Evolutionary conservation across 2,888 invertebrate species (phyloP), one percentile per base, ranked within the genome.

Genomic region (Ariolimax columbianus): DNA sequence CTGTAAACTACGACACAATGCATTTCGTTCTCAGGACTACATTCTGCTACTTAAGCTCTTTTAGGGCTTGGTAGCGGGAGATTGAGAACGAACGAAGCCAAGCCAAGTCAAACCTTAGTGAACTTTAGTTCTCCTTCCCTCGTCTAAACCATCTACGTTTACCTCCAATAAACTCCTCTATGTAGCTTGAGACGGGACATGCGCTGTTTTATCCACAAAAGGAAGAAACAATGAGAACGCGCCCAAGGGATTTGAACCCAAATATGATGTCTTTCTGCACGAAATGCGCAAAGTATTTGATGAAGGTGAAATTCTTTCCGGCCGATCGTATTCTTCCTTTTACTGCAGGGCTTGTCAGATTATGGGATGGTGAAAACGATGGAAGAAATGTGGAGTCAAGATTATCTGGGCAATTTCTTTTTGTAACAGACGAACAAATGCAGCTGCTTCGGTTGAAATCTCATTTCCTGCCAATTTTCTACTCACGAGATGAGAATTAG

Each of bases 401-500:
- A 77, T 77, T 38, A 77, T 59, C 59, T 47, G 38, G 23, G 77
- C 30, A 55, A 77, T 77, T 77, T 77, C 77, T 59, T 59, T 77
- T 77, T 77, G 77, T 59, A 59, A 1, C 55, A 30, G 77, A 11
- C 23, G 77, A 55, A 77, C 75, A 55, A 55, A 55, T 26, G 36
- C 59, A 59, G 38, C 59, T 77, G 77, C 77, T 26, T 23, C 7
- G 7, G 59, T 38, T n/a, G 30, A 26, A 59, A 55, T 77, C 59
- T 59, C 59, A 77, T 77, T 77, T 77, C 77, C 77, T 43, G 77
- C 38, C 55, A 55, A 59, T 55, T n/a, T 55, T 77, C 55, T 59
- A 55, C 36, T 55, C 77, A 77, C 59, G 30, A 77, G 59, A 77
- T 59, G 55, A 59, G 77, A 77, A 77, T 77, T 77, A 38, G 77